Conservation (phyloP, 2,888 invertebrate species). For the Limenitis camilla region DNA sequence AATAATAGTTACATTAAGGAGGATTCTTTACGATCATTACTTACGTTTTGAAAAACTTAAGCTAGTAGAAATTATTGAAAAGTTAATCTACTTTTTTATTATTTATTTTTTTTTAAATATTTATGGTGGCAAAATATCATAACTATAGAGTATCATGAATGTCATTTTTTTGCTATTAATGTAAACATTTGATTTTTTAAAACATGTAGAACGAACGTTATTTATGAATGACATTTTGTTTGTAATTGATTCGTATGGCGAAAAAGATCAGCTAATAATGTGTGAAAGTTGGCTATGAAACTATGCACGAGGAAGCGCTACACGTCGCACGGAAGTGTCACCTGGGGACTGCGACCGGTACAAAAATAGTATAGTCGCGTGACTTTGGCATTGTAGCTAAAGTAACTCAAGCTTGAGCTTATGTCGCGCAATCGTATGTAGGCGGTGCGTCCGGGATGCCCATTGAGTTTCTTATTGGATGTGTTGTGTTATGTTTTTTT, state of each 20-base stretch:
- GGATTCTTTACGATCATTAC: no score
- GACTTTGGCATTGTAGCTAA: slow-evolving; percentile 43
- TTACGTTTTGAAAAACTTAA: no score
- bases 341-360: slow-evolving; percentile 21
- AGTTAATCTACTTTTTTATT: no score
- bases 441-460: slow-evolving; percentile 14
- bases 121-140: no score
- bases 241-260: background rate
- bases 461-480: slow-evolving; percentile 3
- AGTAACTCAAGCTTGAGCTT: slow-evolving; percentile 19
- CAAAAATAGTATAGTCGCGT: slow-evolving; percentile 27
- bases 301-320: slow-evolving; percentile 17
- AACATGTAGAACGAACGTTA: no score
- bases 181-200: no score
- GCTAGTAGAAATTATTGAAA: no score
- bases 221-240: background rate
- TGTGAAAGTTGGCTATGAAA: slow-evolving; percentile 21
- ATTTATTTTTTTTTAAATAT: no score
- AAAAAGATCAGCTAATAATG: slow-evolving; percentile 4
- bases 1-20: no score
- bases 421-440: slow-evolving; percentile 18
- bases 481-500: background rate
- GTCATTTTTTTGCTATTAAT: no score
- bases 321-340: slow-evolving; percentile 29
- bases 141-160: no score